A percentile compares a stretch with the other conserved stretches of the same genome.
These are phyloP conservation scores for Coregonus clupeaformis DNA, from an alignment of 2,113 vertebrate species.

Conservation along the genomic window DNA sequence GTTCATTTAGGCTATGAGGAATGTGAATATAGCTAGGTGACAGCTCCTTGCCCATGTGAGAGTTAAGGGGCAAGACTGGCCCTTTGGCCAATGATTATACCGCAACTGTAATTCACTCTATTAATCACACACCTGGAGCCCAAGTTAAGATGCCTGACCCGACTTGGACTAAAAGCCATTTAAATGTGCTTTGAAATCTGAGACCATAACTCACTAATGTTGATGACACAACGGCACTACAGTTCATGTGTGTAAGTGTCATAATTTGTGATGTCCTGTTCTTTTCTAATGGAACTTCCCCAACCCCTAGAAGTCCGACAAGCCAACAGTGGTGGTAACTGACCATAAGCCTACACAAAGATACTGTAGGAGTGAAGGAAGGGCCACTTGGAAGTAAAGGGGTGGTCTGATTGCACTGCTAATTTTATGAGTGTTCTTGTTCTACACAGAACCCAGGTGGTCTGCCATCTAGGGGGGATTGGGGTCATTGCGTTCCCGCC, in stretches of 20 bases:
- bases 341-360: neutral
- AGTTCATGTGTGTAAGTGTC: neutral
- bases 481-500: neutral
- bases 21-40: no score
- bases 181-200: neutral
- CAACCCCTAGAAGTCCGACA: neutral
- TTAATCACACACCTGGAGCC: no score
- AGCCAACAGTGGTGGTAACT: constrained; percentile 12
- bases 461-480: neutral
- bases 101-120: no score
- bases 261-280: neutral
- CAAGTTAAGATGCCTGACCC: no score
- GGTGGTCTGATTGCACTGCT: neutral
- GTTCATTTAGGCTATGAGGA: no score
- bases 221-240: neutral
- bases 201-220: neutral
- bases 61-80: no score
- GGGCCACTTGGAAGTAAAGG: neutral
- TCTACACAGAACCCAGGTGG: neutral
- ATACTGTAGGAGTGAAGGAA: constrained; percentile 2
- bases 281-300: neutral
- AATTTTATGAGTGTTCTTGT: neutral
- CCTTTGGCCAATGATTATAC: no score
- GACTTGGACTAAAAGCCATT: no score
- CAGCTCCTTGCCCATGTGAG: no score